phyloP scores from a whole-genome alignment of 1,140 invertebrate genomes.

The Orius insidiosus region DNA sequence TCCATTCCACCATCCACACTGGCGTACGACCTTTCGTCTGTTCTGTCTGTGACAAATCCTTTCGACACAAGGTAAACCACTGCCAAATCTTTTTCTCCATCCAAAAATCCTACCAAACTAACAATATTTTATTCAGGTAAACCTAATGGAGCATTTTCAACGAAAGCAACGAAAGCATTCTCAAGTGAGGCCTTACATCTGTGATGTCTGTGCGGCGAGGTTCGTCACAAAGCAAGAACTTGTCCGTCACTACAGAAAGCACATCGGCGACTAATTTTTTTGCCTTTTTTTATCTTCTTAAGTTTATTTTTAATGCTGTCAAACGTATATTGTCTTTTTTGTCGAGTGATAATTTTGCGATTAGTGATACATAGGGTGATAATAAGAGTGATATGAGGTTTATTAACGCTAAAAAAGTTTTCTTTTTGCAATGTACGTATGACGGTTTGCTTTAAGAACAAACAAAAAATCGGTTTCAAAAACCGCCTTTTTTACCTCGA shows the following conservation, averaged over 20 bases:
- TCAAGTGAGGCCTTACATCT: slow-evolving; percentile 14
- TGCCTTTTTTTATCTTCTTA: slow-evolving; percentile 15
- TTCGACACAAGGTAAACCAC: slow-evolving; percentile 58
- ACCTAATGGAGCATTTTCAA: slow-evolving; percentile 16
- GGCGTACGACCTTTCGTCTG: slow-evolving; percentile 68
- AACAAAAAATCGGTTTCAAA: no score
- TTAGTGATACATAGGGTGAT: no score
- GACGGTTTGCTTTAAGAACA: no score
- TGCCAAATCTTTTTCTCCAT: background rate
- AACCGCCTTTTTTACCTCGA: no score
- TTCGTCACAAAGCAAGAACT: slow-evolving; percentile 17
- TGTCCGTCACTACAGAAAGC: slow-evolving; percentile 16
- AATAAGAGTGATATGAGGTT: no score
- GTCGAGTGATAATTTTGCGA: no score
- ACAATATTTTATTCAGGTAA: slow-evolving; percentile 11
- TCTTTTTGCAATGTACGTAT: no score
- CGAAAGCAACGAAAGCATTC: slow-evolving; percentile 17
- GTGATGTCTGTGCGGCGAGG: slow-evolving; percentile 15
- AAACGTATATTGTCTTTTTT: no score
- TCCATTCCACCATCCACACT: slow-evolving; percentile 67
- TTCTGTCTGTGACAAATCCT: slow-evolving; percentile 58
- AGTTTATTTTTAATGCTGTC: no score
- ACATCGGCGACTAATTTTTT: slow-evolving; percentile 10
- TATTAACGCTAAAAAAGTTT: no score
- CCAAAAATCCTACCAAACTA: background rate